Conservation (phyloP, 2,113 vertebrate genomes). For the Archilochus colubris region DNA sequence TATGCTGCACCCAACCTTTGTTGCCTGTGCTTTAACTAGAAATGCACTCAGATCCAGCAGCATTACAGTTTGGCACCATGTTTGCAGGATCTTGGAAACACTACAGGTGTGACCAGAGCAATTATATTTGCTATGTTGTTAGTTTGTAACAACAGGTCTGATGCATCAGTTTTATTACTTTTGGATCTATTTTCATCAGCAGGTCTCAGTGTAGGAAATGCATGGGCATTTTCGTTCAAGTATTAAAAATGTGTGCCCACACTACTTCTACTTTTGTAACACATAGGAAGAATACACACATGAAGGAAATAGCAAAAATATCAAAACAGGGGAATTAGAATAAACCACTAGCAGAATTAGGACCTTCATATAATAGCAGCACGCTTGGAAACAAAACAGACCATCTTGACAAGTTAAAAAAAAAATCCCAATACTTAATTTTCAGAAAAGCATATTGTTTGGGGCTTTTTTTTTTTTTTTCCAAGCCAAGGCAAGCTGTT, state of each 20-base stretch:
- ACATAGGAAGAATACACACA: not conserved
- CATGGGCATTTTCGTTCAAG: not conserved
- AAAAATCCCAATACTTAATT: not conserved
- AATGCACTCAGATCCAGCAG: not conserved
- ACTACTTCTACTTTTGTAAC: not conserved
- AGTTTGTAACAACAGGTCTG: not conserved
- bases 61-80: not conserved
- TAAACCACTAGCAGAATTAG: not conserved
- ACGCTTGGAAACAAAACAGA: not conserved
- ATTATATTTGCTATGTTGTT: not conserved
- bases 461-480: not conserved
- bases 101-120: not conserved
- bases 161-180: not conserved
- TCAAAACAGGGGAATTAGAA: not conserved
- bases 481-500: not conserved
- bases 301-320: not conserved
- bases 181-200: not conserved
- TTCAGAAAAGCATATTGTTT: not conserved
- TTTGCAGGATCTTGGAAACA: not conserved
- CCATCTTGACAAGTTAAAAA: not conserved
- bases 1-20: not conserved
- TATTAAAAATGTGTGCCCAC: not conserved
- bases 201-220: not conserved
- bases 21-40: not conserved
- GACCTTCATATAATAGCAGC: not conserved